These are phyloP conservation scores for Macrotus californicus DNA, from an alignment of 2,113 vertebrate genomes.

Conservation along the genomic window DNA sequence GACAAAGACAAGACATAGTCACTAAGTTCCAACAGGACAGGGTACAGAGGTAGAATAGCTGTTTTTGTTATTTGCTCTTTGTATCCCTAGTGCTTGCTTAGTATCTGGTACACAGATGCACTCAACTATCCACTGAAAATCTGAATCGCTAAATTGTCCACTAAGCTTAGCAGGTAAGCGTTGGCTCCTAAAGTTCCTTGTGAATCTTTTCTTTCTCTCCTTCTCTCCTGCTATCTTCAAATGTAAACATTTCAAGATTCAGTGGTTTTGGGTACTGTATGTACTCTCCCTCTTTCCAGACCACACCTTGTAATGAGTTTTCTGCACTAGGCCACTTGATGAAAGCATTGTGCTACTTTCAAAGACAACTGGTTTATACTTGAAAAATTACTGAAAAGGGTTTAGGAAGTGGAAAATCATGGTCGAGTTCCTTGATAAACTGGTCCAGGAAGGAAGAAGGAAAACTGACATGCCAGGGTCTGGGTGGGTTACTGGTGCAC, in stretches of 20 bases:
- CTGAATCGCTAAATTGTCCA: neutral
- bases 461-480: neutral
- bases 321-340: neutral
- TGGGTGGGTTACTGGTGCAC: neutral
- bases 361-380: conserved; percentile 7
- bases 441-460: neutral
- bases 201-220: neutral
- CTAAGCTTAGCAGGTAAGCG: neutral
- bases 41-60: neutral
- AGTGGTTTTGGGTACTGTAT: neutral
- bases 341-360: neutral
- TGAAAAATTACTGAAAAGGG: neutral
- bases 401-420: conserved; percentile 11
- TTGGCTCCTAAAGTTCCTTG: neutral
- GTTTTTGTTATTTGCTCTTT: neutral
- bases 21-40: neutral
- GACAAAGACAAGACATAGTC: neutral
- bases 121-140: neutral
- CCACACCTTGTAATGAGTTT: neutral
- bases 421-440: neutral
- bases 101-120: neutral
- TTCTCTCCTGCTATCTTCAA: neutral
- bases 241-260: conserved; percentile 20
- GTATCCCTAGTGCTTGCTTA: neutral
- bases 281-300: neutral